Percentiles rank a stretch among this genome's conserved stretches.
phyloP scores from a whole-genome alignment of 2,113 vertebrate genomes.

The Tyto alba region DNA sequence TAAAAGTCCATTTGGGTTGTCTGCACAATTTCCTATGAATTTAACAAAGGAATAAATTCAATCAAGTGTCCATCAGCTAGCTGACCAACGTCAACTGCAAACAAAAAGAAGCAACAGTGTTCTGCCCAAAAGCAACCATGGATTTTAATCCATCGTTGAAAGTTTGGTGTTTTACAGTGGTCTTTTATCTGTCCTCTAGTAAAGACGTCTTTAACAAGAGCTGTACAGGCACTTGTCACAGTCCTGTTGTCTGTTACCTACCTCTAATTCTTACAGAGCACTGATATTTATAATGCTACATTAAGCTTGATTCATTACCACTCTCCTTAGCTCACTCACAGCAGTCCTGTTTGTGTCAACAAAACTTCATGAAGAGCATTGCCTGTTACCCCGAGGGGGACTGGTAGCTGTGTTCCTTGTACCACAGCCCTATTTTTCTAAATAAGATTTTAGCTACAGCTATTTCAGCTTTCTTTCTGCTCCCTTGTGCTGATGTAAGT shows the following conservation, averaged over 20 bases:
- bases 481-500: not conserved
- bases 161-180: not conserved
- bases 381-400: not conserved
- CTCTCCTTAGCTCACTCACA: not conserved
- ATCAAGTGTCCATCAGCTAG: not conserved
- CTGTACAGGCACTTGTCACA: not conserved
- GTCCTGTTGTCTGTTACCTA: not conserved
- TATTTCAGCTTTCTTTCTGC: not conserved
- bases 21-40: not conserved
- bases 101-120: not conserved
- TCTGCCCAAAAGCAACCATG: not conserved
- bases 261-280: not conserved
- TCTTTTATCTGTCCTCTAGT: not conserved
- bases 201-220: not conserved
- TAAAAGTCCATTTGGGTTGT: not conserved
- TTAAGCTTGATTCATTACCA: constrained; percentile 3
- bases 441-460: not conserved
- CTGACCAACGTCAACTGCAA: not conserved
- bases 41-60: constrained; percentile 2
- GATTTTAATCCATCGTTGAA: not conserved
- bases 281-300: not conserved
- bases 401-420: not conserved
- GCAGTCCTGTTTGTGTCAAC: not conserved
- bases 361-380: not conserved
- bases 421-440: not conserved